phyloP scores from a whole-genome alignment of 2,113 vertebrate species.

The Pseudonaja textilis region DNA sequence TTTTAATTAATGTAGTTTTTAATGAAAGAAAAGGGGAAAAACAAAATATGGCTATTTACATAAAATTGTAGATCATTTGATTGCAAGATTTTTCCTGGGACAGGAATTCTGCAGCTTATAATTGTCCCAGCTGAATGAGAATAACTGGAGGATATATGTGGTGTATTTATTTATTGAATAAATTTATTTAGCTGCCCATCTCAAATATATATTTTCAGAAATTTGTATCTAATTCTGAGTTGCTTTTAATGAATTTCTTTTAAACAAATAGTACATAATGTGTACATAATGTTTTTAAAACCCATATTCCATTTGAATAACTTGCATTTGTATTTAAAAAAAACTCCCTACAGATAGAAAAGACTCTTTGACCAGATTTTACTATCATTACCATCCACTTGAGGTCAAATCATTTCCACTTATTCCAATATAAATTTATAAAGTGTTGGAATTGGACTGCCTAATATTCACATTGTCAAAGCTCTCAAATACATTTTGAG shows the following conservation, averaged over 20 bases:
- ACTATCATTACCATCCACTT: neutral
- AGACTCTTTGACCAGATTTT: neutral
- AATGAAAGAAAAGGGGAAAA: neutral
- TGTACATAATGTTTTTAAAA: neutral
- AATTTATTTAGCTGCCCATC: neutral
- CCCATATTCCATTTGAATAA: neutral
- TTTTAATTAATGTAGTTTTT: neutral
- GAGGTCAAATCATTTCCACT: neutral
- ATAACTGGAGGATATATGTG: neutral
- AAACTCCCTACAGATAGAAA: neutral
- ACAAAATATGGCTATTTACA: neutral
- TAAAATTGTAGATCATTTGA: neutral
- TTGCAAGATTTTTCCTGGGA: neutral
- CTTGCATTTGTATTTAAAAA: neutral
- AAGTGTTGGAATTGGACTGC: neutral
- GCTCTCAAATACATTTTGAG: conserved; percentile 11
- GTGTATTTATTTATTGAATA: neutral
- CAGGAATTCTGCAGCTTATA: neutral
- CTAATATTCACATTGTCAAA: neutral
- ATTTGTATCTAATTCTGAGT: neutral
- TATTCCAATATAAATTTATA: neutral
- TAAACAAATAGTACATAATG: neutral
- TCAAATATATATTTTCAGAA: neutral
- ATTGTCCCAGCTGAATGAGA: neutral
- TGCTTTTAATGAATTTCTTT: neutral